These are phyloP conservation scores for Sinocyclocheilus anshuiensis DNA, from an alignment of 2,113 vertebrate species.

Conservation along the genomic window DNA sequence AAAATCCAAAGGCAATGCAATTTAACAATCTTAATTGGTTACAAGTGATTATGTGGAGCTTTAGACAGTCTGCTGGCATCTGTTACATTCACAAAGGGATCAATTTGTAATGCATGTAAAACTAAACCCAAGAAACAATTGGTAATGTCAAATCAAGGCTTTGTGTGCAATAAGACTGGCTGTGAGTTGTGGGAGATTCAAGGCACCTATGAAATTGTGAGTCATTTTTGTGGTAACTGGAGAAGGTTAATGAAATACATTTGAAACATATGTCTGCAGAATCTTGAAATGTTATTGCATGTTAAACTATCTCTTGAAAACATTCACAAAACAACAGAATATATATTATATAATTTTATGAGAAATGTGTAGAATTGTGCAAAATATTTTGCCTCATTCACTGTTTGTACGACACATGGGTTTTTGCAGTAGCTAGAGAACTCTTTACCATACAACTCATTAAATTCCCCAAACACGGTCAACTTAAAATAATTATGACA, in stretches of 20 bases:
- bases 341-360: background rate
- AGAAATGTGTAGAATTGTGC: too few species aligned
- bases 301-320: background rate
- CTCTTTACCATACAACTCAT: too few species aligned
- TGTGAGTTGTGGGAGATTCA: background rate
- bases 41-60: conserved; percentile 52
- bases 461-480: too few species aligned
- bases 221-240: background rate
- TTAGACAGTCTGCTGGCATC: conserved; percentile 51
- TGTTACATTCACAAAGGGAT: conserved; percentile 55
- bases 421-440: too few species aligned
- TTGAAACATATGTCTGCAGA: background rate
- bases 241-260: background rate
- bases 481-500: too few species aligned
- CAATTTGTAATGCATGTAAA: conserved; percentile 47
- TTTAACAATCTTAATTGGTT: conserved; percentile 54
- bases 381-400: too few species aligned
- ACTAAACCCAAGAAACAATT: conserved; percentile 3
- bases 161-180: background rate
- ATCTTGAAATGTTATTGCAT: background rate
- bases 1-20: conserved; percentile 29
- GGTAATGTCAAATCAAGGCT: conserved; percentile 31
- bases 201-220: background rate
- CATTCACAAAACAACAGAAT: background rate
- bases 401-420: too few species aligned